These are phyloP conservation scores for Xanthorhoe spadicearia DNA, from an alignment of 2,888 invertebrate species.

Conservation along the genomic window DNA sequence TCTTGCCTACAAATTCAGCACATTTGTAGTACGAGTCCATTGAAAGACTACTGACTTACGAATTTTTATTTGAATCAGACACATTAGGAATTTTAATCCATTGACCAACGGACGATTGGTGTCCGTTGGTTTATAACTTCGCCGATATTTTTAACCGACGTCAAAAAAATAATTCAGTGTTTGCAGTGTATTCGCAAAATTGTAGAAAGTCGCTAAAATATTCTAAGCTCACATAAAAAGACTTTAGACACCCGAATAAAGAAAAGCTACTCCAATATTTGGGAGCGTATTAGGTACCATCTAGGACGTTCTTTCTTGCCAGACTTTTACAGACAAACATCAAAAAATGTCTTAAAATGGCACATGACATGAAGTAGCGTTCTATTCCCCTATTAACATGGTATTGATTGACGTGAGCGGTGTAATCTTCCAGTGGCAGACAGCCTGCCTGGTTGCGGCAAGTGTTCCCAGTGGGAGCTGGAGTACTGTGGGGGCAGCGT, in stretches of 20 bases:
- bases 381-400: neutral
- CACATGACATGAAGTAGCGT: no score
- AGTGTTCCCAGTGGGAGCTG: constrained; percentile 85
- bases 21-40: neutral
- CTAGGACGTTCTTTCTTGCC: no score
- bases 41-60: neutral
- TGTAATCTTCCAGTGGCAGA: constrained; percentile 55
- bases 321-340: no score
- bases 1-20: neutral
- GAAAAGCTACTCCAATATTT: no score
- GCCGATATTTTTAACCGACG: no score
- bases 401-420: neutral
- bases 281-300: no score
- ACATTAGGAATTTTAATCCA: neutral
- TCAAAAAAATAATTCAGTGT: no score
- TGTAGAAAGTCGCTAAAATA: no score
- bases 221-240: no score
- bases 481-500: constrained; percentile 86
- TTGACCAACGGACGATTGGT: neutral
- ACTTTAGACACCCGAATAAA: no score
- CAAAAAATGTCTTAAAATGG: no score
- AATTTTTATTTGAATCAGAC: neutral
- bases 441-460: constrained; percentile 83
- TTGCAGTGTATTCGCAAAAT: no score
- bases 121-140: neutral